Evolutionary conservation across 1,140 invertebrate species (phyloP).

Genomic region (Luehdorfia chinensis): DNA sequence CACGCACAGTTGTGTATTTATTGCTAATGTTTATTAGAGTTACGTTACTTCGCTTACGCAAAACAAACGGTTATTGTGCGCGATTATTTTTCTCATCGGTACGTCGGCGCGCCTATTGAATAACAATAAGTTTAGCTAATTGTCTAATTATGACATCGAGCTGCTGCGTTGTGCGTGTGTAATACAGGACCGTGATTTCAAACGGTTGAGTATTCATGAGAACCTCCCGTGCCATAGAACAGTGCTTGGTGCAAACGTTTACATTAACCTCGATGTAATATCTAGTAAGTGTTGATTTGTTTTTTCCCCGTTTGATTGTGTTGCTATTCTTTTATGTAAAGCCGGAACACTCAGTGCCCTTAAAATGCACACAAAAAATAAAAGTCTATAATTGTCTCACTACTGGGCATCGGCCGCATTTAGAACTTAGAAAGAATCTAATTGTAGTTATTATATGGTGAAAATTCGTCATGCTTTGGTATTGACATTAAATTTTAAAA

Average conservation of each 20-base stretch:
- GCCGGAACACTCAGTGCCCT: no score
- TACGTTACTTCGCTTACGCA: no score
- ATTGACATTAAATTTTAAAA: no score
- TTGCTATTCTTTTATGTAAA: no score
- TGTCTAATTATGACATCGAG: slow-evolving; percentile 4
- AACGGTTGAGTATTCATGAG: background rate
- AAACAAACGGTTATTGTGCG: background rate
- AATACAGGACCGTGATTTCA: background rate
- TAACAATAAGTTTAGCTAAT: slow-evolving; percentile 13
- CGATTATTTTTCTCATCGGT: background rate
- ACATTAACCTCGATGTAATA: background rate
- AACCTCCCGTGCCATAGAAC: background rate
- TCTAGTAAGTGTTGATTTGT: background rate
- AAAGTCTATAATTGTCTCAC: no score
- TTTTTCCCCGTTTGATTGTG: background rate
- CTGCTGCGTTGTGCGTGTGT: background rate
- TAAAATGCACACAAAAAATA: no score
- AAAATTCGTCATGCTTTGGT: no score
- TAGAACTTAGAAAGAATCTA: no score
- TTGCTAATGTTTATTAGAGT: no score
- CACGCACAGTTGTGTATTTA: no score
- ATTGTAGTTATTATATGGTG: no score
- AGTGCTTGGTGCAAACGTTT: background rate
- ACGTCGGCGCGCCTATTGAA: background rate
- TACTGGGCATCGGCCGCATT: no score